Conservation (phyloP, 2,797 vertebrate genomes). For the Tangara arthus region DNA sequence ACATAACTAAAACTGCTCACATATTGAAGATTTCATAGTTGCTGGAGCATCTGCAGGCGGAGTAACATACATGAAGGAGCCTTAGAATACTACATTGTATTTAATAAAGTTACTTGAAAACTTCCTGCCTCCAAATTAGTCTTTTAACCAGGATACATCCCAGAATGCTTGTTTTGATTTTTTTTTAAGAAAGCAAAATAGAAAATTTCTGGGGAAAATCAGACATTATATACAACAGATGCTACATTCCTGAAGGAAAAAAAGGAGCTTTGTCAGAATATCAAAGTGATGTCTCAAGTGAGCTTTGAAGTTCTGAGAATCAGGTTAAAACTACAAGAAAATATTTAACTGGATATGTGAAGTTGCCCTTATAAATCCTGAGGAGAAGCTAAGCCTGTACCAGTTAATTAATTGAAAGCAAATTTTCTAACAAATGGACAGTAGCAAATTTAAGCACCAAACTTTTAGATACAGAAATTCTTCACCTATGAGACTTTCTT, state of each 20-base stretch:
- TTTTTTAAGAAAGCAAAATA: background rate
- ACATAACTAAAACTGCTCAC: background rate
- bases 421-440: background rate
- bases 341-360: background rate
- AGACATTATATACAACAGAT: background rate
- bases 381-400: background rate
- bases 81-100: background rate
- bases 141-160: background rate
- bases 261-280: background rate
- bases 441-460: background rate
- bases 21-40: background rate
- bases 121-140: background rate
- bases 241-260: background rate
- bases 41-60: background rate
- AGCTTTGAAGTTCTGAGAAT: background rate
- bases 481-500: background rate
- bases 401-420: background rate
- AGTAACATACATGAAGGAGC: background rate
- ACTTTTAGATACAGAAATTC: background rate
- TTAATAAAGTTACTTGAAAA: background rate
- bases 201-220: background rate
- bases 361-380: background rate
- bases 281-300: background rate
- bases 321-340: background rate
- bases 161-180: background rate